phyloP scores from a whole-genome alignment of 2,797 vertebrate genomes.

The Phylloscopus collybita region DNA sequence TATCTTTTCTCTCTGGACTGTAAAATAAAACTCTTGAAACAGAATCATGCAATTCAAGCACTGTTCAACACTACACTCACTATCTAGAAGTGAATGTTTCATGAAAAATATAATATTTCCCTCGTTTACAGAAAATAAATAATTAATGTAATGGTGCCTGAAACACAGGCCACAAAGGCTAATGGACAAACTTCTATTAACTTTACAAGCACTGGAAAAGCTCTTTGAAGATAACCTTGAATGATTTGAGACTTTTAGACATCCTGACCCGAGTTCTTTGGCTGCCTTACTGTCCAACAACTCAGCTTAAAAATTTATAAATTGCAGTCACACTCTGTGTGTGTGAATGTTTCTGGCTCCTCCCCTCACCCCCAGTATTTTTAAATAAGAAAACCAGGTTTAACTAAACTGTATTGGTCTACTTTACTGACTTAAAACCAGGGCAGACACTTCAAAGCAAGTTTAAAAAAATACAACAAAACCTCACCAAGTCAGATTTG shows the following conservation, averaged over 20 bases:
- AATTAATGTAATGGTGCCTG: not conserved
- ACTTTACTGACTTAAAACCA: not conserved
- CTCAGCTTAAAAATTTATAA: not conserved
- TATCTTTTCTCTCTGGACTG: not conserved
- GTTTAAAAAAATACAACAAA: not conserved
- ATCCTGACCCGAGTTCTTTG: not conserved
- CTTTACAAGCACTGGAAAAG: not conserved
- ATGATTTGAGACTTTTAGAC: not conserved
- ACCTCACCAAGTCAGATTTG: not conserved
- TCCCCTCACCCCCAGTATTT: fast-evolving
- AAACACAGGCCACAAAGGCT: not conserved
- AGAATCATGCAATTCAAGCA: not conserved
- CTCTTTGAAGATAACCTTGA: not conserved
- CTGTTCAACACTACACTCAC: not conserved
- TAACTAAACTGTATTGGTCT: not conserved
- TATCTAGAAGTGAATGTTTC: not conserved
- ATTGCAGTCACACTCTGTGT: not conserved
- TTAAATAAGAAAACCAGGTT: not conserved
- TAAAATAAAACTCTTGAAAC: not conserved
- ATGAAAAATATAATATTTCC: not conserved
- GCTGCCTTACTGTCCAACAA: not conserved
- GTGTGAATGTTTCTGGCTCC: not conserved
- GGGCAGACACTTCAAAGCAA: not conserved
- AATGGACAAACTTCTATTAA: not conserved
- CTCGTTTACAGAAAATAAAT: not conserved